Base-by-base conservation (phyloP, 2,113 vertebrate genomes). In the Salvelinus alpinus region DNA sequence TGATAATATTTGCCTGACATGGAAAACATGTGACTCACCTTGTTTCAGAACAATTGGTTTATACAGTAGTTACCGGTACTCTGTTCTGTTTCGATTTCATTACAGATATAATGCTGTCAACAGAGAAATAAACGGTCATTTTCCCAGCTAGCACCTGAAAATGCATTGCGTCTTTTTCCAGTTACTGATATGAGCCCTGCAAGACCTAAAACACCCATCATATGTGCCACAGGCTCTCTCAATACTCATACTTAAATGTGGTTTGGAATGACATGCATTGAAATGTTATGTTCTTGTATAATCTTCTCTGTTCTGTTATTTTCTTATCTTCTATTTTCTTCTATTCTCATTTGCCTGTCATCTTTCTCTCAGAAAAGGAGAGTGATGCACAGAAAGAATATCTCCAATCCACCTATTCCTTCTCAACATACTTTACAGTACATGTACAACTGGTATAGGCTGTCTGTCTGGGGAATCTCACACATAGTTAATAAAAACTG, bases 401-500 rank as follows among this genome's bases (percentile, higher is more conserved):
- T 22, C 59, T n/a, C 59, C 14, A 27, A 11, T 3, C 31, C 18
- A 5, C 34, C 31, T 16, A 38, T 34, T 68, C 16, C 31, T 38
- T 20, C 29, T 16, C 4, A 20, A 20, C 31, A 20, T 38, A 20
- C 48, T 51, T 16, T 7, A 54, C 73, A 78, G 70, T 31, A 54
- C 66, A 78, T 22, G 60, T 25, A 64, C 48, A 67, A 67, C 31
- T 67, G 54, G 78, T 57, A 62, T 72, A 70, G 72, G 62, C 77
- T 51, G 67, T 80, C 75, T 75, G 75, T 80, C 77, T 60, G 60
- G 60, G 12, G 48, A 71, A 70, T 74, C 76, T 78, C 85, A 80
- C 20, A 76, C 81, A 29, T 51, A 65, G 62, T 51, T 27, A 44
- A n/a, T 11, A 6, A n/a, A 18, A 44, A 71, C 47, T 71, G 82